phyloP scores from a whole-genome alignment of 2,888 invertebrate genomes.

The Pseudococcus viburni region DNA sequence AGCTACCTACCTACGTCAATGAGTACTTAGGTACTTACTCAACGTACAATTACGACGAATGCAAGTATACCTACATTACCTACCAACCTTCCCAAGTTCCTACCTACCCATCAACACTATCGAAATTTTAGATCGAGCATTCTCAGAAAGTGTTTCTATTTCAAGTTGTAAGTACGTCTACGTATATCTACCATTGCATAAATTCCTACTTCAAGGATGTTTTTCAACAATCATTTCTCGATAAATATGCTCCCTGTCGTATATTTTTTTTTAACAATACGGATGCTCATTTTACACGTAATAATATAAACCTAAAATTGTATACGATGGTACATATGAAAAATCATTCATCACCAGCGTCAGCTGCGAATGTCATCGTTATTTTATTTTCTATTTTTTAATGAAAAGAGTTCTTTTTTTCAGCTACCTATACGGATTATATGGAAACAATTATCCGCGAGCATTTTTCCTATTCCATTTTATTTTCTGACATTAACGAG shows the following conservation, averaged over 20 bases:
- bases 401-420: background rate
- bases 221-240: background rate
- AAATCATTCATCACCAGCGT: slow-evolving; percentile 3
- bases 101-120: background rate
- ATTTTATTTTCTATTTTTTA: background rate
- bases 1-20: background rate
- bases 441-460: background rate
- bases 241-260: background rate
- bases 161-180: no score
- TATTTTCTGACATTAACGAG: slow-evolving; percentile 12
- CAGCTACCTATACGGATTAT: background rate
- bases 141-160: background rate
- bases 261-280: background rate
- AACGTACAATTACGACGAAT: background rate
- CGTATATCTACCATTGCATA: background rate
- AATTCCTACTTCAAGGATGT: background rate
- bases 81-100: background rate
- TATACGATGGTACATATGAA: background rate
- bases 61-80: no score
- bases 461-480: background rate
- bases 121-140: background rate
- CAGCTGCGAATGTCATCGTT: slow-evolving; percentile 17
- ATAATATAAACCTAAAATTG: background rate
- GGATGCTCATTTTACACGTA: background rate
- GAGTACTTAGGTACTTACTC: background rate